Base-by-base conservation (phyloP, 2,888 invertebrate genomes). In the Sipha maydis region DNA sequence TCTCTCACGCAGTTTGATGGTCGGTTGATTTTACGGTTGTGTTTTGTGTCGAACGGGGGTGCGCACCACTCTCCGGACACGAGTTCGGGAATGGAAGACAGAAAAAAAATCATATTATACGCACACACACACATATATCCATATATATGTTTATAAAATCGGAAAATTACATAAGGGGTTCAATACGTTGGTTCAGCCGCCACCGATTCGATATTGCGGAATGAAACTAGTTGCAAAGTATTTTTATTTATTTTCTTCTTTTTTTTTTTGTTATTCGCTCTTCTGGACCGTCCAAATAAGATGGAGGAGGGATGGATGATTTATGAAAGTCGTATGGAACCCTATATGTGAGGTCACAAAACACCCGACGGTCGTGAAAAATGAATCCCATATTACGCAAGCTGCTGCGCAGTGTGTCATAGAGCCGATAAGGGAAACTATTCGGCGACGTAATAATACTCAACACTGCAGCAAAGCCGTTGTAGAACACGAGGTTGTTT, bases 1-100 rank as follows among this genome's bases (percentile, higher is more conserved):
- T 78, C 41, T 56, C 61, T 21, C 28, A 41, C 75, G 31, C 71
- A 80, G 80, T 69, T 88, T 88, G 86, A 88, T 61, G 86, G 86
- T 88, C 80, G 75, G 86, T 88, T 88, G 88, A 61, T 88, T 88
- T 88, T 88, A 88, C 34, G 86, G 80, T 80, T 73, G 86, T 75
- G 85, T 78, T 79, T 86, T 19, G 77, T n/a, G 56, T 69, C 54
- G 34, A 17, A 71, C 80, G 48, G 76, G 67, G 41, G 83, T 34
- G 14, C 21, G 54, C 21, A 2, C 54, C n/a, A 25, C 61, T 61
- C 0, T 11, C 69, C 19, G 41, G n/a, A 54, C 11, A 25, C 69
- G 69, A n/a, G 69, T 69, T 11, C 28, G 28, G 69, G 69, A 0
- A 17, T 28, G 48, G 21, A 25, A 3, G 54, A n/a, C 34, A 73